Evolutionary conservation across 2,113 vertebrate species (phyloP).

Genomic region (Corapipo altera): DNA sequence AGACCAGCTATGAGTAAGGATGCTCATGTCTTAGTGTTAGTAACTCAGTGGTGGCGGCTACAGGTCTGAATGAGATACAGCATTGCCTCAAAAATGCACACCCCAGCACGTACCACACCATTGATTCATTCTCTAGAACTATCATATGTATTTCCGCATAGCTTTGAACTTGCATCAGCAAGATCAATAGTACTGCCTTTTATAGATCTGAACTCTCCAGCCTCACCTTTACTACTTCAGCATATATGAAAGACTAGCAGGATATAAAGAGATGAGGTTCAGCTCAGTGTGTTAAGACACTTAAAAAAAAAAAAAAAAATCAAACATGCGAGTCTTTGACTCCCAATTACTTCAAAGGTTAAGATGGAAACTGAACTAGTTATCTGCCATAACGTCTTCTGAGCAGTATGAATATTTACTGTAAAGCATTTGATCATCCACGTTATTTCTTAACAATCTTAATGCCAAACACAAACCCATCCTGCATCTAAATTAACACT

Average conservation of each 20-base stretch:
- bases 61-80: not conserved
- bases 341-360: not conserved
- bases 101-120: not conserved
- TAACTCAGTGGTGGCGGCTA: not conserved
- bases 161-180: not conserved
- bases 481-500: not conserved
- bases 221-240: not conserved
- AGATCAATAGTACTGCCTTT: conserved; percentile 32
- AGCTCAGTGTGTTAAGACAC: not conserved
- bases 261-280: not conserved
- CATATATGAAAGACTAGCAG: not conserved
- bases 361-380: not conserved
- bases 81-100: not conserved
- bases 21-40: accelerated
- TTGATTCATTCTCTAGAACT: not conserved
- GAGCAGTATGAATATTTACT: not conserved
- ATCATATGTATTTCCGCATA: not conserved
- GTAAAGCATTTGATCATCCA: not conserved
- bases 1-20: not conserved
- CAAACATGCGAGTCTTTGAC: not conserved
- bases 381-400: not conserved
- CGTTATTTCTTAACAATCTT: not conserved
- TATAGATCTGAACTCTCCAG: not conserved
- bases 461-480: not conserved
- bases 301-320: too few relatives aligned